Evolutionary conservation across 2,113 vertebrate species (phyloP).

Genomic region (Sprattus sprattus): DNA sequence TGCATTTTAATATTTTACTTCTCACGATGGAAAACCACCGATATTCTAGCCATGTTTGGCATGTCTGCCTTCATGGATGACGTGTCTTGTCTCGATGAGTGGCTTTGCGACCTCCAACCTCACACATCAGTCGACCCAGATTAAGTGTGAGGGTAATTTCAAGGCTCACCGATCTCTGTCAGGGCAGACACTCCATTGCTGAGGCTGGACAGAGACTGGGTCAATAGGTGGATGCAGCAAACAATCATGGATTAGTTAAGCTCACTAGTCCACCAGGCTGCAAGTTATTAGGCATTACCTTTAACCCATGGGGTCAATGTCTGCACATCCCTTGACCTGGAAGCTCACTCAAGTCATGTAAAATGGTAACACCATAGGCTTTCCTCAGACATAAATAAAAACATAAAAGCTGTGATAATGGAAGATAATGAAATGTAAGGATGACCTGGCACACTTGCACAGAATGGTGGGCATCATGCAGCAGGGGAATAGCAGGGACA

Average conservation of each 20-base stretch:
- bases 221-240: background rate
- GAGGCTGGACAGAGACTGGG: background rate
- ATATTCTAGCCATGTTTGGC: background rate
- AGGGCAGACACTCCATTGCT: background rate
- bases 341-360: background rate
- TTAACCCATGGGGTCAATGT: background rate
- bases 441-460: no score
- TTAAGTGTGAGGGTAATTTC: slow-evolving; percentile 2
- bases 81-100: background rate
- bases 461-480: no score
- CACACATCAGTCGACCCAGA: background rate
- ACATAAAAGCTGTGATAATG: no score
- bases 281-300: background rate
- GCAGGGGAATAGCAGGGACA: no score
- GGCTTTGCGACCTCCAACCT: background rate
- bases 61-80: background rate
- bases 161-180: background rate
- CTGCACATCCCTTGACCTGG: background rate
- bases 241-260: background rate
- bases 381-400: no score
- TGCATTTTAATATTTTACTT: background rate
- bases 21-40: background rate
- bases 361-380: background rate
- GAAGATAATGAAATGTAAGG: background rate
- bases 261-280: slow-evolving; percentile 1